Percentiles rank a stretch among this genome's conserved stretches.
Evolutionary conservation across 2,888 invertebrate species (phyloP).

Genomic region (Pyralis farinalis): DNA sequence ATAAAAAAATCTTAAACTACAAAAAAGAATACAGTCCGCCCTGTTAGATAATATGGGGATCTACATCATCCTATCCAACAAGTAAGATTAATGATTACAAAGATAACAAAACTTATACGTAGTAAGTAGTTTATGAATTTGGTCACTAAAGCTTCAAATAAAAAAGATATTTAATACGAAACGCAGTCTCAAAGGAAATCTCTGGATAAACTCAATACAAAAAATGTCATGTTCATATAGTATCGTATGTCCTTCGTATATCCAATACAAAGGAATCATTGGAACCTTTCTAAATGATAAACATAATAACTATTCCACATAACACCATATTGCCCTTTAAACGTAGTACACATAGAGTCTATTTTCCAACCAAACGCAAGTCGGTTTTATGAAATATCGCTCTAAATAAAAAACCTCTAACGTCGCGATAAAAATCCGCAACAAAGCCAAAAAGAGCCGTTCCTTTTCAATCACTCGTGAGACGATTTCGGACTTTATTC

Average conservation of each 20-base stretch:
- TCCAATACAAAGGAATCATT: conserved; percentile 2
- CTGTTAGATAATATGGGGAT: too few relatives aligned
- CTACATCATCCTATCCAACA: too few relatives aligned
- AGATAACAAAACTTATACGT: too few relatives aligned
- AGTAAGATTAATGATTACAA: too few relatives aligned
- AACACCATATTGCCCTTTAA: background rate
- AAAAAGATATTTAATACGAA: background rate
- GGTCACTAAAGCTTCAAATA: too few relatives aligned
- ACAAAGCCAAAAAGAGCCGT: conserved; percentile 40
- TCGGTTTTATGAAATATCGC: conserved; percentile 22
- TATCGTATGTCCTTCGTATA: background rate
- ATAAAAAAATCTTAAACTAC: too few relatives aligned
- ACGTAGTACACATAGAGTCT: conserved; percentile 3
- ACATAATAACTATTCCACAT: background rate
- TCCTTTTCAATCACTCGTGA: conserved; percentile 1
- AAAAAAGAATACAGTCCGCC: too few relatives aligned
- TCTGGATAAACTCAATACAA: background rate
- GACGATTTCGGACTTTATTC: conserved; percentile 13
- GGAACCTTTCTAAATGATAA: background rate
- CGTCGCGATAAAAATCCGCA: conserved; percentile 53
- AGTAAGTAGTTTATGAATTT: too few relatives aligned
- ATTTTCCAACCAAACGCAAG: background rate
- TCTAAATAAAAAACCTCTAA: conserved; percentile 54
- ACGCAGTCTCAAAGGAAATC: background rate
- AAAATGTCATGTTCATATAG: background rate